Base-by-base conservation (phyloP, 2,888 invertebrate genomes). In the Cheilosia pagana region DNA sequence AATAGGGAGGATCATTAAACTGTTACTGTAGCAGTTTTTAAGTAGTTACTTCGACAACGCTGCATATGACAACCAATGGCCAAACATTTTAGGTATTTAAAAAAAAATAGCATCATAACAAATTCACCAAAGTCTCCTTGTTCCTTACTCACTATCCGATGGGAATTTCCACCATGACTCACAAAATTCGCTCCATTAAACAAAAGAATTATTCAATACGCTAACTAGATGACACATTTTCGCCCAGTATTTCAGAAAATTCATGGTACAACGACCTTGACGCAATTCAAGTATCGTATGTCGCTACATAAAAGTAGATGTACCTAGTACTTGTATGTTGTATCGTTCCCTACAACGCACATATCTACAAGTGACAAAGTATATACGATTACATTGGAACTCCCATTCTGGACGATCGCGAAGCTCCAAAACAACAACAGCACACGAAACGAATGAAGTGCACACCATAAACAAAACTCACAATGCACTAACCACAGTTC, bases 401-500 rank as follows among this genome's bases (percentile, higher is more conserved):
- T 68, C 25, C 25, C 41, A 21, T 52, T 60, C 16, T 7, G 16
- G 63, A 57, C 53, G 10, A 62, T 62, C 23, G 23, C 12, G 35
- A 35, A 35, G 57, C 45, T 52, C 3, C 59, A 25, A 50, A 52
- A 60, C 25, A 71, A 28, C 28, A 28, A 28, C 8, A 28, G 7
- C 63, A 41, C 65, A 74, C 63, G 62, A 57, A 62, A 68, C 39
- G 63, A 83, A 68, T 83, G 67, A 82, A 72, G 82, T 77, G 72
- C 67, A 77, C 62, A 50, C 72, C 72, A 82, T 70, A 77, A 74
- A 74, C 62, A 83, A n/a, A 63, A 57, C 70, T 52, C 45, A 39
- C 60, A 62, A 63, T 78, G 83, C 78, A 78, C 68, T 78, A 74
- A 83, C 52, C 50, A 74, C 63, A 63, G 83, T 83, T 74, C 70